A percentile compares a stretch with the other conserved stretches of the same genome.
phyloP scores from a whole-genome alignment of 2,113 vertebrate genomes.

The Ardeotis arabs region DNA sequence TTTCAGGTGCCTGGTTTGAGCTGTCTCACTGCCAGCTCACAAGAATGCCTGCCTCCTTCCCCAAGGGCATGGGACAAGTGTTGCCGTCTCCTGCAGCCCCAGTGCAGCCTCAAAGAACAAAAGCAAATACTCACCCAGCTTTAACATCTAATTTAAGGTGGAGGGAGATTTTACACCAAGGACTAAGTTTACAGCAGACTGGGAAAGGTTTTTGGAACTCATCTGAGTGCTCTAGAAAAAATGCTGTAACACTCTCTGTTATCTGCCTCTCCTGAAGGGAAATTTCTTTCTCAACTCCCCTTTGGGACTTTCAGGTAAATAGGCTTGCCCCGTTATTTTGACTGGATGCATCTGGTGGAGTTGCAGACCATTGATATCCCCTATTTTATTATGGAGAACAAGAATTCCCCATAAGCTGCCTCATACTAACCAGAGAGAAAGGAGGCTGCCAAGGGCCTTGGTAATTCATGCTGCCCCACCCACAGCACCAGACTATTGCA shows the following conservation, averaged over 20 bases:
- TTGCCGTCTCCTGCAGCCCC: background rate
- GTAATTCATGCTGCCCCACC: background rate
- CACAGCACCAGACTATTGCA: background rate
- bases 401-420: background rate
- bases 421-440: background rate
- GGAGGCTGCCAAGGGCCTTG: background rate
- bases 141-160: background rate
- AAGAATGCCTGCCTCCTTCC: background rate
- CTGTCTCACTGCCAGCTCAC: background rate
- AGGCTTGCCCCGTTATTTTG: background rate
- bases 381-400: background rate
- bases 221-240: background rate
- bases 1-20: background rate
- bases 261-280: background rate
- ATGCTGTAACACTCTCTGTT: background rate
- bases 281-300: background rate
- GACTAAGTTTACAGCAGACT: background rate
- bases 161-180: background rate
- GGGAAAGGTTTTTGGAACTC: background rate
- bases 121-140: background rate
- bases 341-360: no score
- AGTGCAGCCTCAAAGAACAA: background rate
- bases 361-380: fast-evolving
- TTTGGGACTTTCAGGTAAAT: background rate
- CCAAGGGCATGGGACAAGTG: no score